Percentiles rank a stretch among this genome's conserved stretches.
Conservation (phyloP, 2,888 invertebrate genomes). For the Elysia crispata region DNA sequence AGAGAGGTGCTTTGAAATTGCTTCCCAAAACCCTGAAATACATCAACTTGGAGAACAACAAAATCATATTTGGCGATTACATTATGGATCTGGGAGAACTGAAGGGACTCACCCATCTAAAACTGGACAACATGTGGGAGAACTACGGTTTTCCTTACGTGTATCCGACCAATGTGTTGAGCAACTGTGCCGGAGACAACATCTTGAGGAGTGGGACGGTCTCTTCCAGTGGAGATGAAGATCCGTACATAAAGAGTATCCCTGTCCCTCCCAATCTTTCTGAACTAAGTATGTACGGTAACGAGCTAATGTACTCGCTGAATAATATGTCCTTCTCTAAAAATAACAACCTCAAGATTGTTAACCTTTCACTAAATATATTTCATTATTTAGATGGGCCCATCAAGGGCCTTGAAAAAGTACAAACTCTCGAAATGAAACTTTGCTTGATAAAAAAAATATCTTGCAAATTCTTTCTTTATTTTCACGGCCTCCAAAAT, state of each 20-base stretch:
- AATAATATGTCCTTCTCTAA: constrained; percentile 25
- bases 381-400: constrained; percentile 36
- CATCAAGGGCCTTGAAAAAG: constrained; percentile 36
- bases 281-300: constrained; percentile 30
- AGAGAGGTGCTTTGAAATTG: constrained; percentile 39
- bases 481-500: constrained; percentile 32
- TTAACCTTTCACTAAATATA: constrained; percentile 38
- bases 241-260: not conserved
- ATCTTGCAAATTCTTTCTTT: constrained; percentile 31
- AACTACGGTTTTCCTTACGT: not conserved
- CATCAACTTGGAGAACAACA: constrained; percentile 38
- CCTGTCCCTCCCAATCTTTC: constrained; percentile 39
- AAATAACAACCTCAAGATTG: constrained; percentile 33
- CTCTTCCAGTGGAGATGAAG: too few species aligned
- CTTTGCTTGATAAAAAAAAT: constrained; percentile 36
- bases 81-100: constrained; percentile 42
- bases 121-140: constrained; percentile 19
- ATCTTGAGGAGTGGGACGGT: too few species aligned
- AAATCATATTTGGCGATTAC: constrained; percentile 43
- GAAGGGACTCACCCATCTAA: constrained; percentile 20
- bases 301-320: constrained; percentile 40
- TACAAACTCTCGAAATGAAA: constrained; percentile 27
- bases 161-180: not conserved
- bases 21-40: constrained; percentile 41
- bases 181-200: not conserved